phyloP scores from a whole-genome alignment of 2,888 invertebrate genomes.

The Coremacera marginata region DNA sequence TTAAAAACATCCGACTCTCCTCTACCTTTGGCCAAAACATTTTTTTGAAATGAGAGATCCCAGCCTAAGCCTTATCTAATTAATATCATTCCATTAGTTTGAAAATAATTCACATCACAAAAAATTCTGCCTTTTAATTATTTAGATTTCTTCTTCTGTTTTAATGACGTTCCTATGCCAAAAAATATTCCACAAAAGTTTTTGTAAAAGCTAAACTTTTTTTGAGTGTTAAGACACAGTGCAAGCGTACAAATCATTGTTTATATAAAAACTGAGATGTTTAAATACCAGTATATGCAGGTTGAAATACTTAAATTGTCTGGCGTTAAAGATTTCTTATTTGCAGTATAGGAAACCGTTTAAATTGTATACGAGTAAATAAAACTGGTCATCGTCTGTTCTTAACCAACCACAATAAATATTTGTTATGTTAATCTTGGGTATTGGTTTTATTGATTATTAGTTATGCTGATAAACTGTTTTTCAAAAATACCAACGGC shows the following conservation, averaged over 20 bases:
- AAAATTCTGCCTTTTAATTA: too few relatives aligned
- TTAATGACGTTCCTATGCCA: too few relatives aligned
- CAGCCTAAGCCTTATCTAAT: too few relatives aligned
- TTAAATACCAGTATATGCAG: too few relatives aligned
- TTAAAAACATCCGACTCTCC: too few relatives aligned
- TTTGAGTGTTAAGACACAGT: background rate
- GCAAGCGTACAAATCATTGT: background rate
- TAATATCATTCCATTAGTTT: too few relatives aligned
- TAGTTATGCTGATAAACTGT: background rate
- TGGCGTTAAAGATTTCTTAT: background rate
- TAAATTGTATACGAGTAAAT: slow-evolving; percentile 17
- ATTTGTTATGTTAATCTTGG: slow-evolving; percentile 9
- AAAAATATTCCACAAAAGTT: too few relatives aligned
- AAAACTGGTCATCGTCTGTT: slow-evolving; percentile 23
- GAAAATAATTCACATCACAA: too few relatives aligned
- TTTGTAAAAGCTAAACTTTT: background rate
- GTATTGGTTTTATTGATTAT: slow-evolving; percentile 7
- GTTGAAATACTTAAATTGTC: too few relatives aligned
- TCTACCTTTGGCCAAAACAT: too few relatives aligned
- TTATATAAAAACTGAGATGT: background rate
- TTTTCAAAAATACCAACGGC: background rate
- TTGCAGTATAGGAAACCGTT: slow-evolving; percentile 22
- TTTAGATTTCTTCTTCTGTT: too few relatives aligned
- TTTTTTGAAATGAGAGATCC: too few relatives aligned
- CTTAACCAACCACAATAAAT: slow-evolving; percentile 13